Evolutionary conservation across 2,113 vertebrate genomes (phyloP), one percentile per base, ranked within the genome.

Genomic region (Zeus faber): DNA sequence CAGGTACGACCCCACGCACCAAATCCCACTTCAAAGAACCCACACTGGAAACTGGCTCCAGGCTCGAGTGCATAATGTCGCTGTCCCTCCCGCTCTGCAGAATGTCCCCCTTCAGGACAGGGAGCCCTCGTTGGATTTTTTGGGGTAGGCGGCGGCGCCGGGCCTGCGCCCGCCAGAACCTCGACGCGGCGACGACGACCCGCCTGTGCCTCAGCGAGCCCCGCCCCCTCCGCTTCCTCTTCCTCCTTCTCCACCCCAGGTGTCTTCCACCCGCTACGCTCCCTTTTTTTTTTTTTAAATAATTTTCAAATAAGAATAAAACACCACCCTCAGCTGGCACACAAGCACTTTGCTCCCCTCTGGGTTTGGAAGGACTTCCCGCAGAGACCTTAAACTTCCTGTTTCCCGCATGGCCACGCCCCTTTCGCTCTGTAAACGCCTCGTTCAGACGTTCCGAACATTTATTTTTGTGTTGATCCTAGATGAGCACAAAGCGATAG

Each of bases 111-210:
- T 89, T 89, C 93, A 84, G 90, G 94, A 82, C 91, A 89, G 87
- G 91, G 92, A 87, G 86, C 93, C 82, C 71, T 93, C 95, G 64
- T 85, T 77, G 90, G 94, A 82, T 79, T 97, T 88, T 91, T 93
- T 83, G 92, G 93, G 83, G 87, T 94, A 80, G 87, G 88, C 80
- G 90, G 67, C 21, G 46, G 89, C 27, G 41, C 29, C 52, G 23
- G 9, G 14, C 23, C 16, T 49, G 25, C 49, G n/a, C 3, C 13
- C 17, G 43, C 43, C 49, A 10, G 10, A 56, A 26, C 29, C 43
- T 50, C 29, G 24, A 35, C 45, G 17, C 6, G 21, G 58, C 50
- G 5, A n/a, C 58, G 62, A 58, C 54, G 61, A 70, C 50, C 11
- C 18, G 11, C 20, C 55, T 74, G 59, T 78, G 76, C 68, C 62